Evolutionary conservation across 1,140 invertebrate species (phyloP).

Genomic region (Frieseomelitta varia): DNA sequence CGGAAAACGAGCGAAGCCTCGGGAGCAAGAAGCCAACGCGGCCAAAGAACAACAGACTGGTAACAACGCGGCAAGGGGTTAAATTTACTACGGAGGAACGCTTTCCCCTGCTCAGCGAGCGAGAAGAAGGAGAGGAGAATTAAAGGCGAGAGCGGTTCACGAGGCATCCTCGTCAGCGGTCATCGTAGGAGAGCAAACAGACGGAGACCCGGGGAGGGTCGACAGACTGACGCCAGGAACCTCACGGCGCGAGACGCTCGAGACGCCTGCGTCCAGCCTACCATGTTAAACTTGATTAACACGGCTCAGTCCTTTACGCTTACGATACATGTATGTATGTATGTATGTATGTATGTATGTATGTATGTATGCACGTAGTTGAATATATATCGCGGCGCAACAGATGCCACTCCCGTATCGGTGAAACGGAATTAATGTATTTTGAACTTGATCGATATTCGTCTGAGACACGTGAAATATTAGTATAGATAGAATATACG

Average conservation of each 20-base stretch:
- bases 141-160: not conserved
- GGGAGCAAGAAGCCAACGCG: too few species aligned
- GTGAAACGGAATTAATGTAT: not conserved
- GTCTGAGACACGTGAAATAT: not conserved
- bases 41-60: not conserved
- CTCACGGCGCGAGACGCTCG: not conserved
- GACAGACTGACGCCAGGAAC: conserved; percentile 17
- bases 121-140: not conserved
- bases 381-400: not conserved
- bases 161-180: not conserved
- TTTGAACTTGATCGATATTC: not conserved
- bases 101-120: not conserved
- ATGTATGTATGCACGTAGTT: too few species aligned
- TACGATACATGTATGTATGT: not conserved
- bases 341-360: too few species aligned
- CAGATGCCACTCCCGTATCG: not conserved
- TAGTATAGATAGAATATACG: too few species aligned
- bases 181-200: not conserved
- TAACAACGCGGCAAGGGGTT: not conserved
- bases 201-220: not conserved
- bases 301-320: not conserved
- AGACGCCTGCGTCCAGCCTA: not conserved
- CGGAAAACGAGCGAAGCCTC: not conserved
- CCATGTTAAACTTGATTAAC: conserved; percentile 17
- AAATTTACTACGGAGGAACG: not conserved